Percentiles rank a stretch among this genome's conserved stretches.
These are phyloP conservation scores for Euplagia quadripunctaria DNA, from an alignment of 2,888 invertebrate genomes.

Conservation along the genomic window DNA sequence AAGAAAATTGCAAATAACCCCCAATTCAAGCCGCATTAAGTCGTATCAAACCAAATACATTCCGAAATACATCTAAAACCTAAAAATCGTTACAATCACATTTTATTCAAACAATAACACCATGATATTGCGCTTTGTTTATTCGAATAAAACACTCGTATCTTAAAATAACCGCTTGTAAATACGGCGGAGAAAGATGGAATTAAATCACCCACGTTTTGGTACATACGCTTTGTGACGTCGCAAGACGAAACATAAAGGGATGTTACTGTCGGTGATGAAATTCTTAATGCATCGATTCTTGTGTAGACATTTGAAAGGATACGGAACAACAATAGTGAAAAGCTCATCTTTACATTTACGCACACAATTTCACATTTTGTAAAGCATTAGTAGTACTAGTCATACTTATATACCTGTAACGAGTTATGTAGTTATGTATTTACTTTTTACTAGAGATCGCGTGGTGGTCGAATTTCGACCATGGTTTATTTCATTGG, in stretches of 20 bases:
- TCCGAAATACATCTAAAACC: neutral
- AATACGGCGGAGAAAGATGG: constrained; percentile 44
- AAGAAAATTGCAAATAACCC: too few relatives aligned
- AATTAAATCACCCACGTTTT: constrained; percentile 33
- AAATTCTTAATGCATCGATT: constrained; percentile 12
- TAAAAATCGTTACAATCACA: neutral
- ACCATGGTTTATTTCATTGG: too few relatives aligned
- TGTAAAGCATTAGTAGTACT: too few relatives aligned
- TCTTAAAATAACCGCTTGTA: constrained; percentile 44
- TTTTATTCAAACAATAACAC: constrained; percentile 32
- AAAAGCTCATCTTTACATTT: neutral
- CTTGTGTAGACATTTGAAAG: constrained; percentile 2
- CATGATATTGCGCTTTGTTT: constrained; percentile 42
- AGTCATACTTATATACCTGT: too few relatives aligned
- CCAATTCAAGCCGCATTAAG: too few relatives aligned
- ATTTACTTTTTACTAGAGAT: too few relatives aligned
- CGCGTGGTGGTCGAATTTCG: too few relatives aligned
- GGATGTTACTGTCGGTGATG: constrained; percentile 3
- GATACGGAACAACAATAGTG: neutral
- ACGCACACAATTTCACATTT: neutral
- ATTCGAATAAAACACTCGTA: constrained; percentile 39
- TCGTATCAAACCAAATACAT: neutral
- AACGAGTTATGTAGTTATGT: too few relatives aligned
- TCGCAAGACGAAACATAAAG: constrained; percentile 11
- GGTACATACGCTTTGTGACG: constrained; percentile 31